Percentiles rank a stretch among this genome's conserved stretches.
Evolutionary conservation across 1,140 invertebrate species (phyloP).

Genomic region (Thereuonema tuberculata): DNA sequence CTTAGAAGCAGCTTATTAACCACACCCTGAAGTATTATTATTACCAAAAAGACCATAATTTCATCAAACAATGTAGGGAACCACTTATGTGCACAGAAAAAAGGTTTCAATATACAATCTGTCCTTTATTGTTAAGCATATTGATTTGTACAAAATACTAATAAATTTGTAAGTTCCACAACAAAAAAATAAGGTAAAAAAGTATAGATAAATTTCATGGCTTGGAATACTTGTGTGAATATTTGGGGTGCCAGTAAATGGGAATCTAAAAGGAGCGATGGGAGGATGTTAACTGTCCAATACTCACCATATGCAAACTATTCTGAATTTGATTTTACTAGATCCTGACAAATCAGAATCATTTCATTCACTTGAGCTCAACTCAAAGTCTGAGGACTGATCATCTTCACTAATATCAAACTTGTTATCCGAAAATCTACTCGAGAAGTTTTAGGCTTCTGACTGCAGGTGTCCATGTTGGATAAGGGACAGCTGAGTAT

Average conservation of each 20-base stretch:
- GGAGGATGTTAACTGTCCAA: neutral
- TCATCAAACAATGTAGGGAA: neutral
- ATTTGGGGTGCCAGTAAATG: neutral
- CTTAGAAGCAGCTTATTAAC: neutral
- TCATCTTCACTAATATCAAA: neutral
- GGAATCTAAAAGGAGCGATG: neutral
- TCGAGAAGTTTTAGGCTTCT: neutral
- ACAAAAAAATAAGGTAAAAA: neutral
- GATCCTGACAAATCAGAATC: neutral
- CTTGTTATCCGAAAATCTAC: neutral
- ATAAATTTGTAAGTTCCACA: neutral
- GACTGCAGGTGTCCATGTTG: neutral
- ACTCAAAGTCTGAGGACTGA: neutral
- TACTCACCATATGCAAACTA: neutral
- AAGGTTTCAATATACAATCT: neutral
- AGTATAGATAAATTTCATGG: neutral
- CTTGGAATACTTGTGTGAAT: neutral
- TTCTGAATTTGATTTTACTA: neutral
- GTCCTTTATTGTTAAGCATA: neutral
- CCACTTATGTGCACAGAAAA: neutral
- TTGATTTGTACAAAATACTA: neutral
- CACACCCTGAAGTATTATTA: neutral
- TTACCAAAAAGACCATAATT: conserved; percentile 1
- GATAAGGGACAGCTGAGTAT: neutral
- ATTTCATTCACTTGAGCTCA: neutral